Base-by-base conservation (phyloP, 2,113 vertebrate species). In the Clarias gariepinus region DNA sequence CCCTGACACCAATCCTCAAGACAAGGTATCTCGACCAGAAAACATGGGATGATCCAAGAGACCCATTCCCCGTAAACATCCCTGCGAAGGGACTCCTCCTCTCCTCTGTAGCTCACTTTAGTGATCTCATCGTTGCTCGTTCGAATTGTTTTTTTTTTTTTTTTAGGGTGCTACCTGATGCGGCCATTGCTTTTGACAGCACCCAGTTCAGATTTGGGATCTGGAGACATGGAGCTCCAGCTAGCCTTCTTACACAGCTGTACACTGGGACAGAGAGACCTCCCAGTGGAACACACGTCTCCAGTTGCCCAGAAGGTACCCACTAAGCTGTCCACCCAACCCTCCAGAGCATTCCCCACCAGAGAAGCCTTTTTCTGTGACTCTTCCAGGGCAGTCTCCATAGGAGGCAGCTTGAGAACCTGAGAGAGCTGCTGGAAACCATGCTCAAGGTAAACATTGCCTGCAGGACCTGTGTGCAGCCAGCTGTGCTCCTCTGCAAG, bases 161-260 rank as follows among this genome's bases (percentile, higher is more conserved):
- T 12, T 61, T 84, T 3, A 6, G 92, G 95, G 98, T n/a, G n/a
- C 97, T 99, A 99, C 97, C 98, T 98, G 94, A 99, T 97, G 71
- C 97, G 96, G 36, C 98, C 97, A 0, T 98, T 93, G 0, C 92
- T 93, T 96, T 97, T 98, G 90, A 99, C 90, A 0, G 95, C 92
- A 30, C 96, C 96, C 92, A 99, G 94, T 94, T 99, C 97, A 0
- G 98, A 97, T 92, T 99, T 99, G 84, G 98, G 98, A 90, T 99
- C 98, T 0, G 97, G 97, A 57, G 96, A 98, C 64, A 97, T 84
- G 47, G 98, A 97, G 90, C 98, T 99, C 98, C 98, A 99, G 78
- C 95, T 94, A 19, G 97, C 96, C 91, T 96, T 94, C 85, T 93
- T 93, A 93, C 98, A 99, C 64, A 81, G 93, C 80, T 93, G 93